Conservation (phyloP, 2,888 invertebrate species). For the Erebia epiphron region DNA sequence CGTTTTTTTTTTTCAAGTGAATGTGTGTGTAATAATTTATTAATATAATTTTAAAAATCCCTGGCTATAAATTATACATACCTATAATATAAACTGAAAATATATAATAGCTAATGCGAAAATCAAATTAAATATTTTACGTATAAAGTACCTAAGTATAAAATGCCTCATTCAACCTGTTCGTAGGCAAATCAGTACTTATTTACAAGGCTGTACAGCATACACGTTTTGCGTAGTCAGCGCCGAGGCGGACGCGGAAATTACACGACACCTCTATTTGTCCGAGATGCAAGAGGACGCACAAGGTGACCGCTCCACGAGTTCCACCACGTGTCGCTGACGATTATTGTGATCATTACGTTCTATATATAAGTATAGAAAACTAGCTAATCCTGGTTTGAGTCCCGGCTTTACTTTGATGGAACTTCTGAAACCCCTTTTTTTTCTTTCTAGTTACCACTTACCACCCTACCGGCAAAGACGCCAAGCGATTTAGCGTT, state of each 20-base stretch:
- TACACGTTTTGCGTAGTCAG: constrained; percentile 49
- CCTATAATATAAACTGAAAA: too few species aligned
- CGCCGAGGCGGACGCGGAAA: constrained; percentile 63
- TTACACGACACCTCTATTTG: constrained; percentile 70
- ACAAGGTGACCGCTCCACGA: constrained; percentile 73
- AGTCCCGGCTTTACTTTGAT: too few species aligned
- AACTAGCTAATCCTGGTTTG: too few species aligned
- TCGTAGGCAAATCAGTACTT: constrained; percentile 24
- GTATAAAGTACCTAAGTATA: constrained; percentile 11
- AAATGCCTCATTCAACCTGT: constrained; percentile 21
- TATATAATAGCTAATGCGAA: too few species aligned
- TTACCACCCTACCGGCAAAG: too few species aligned
- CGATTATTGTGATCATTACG: constrained; percentile 18
- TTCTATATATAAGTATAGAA: not conserved
- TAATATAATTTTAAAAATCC: too few species aligned
- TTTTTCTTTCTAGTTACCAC: too few species aligned
- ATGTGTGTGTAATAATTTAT: too few species aligned
- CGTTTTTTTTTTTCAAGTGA: too few species aligned
- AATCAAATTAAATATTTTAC: not conserved
- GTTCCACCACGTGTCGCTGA: constrained; percentile 40
- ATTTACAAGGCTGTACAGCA: constrained; percentile 43
- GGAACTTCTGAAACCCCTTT: too few species aligned
- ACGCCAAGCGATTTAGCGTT: too few species aligned
- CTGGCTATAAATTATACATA: too few species aligned
- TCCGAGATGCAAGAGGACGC: constrained; percentile 72